These are phyloP conservation scores for Caenorhabditis becei DNA, from an alignment of 2,888 invertebrate species.

Conservation along the genomic window DNA sequence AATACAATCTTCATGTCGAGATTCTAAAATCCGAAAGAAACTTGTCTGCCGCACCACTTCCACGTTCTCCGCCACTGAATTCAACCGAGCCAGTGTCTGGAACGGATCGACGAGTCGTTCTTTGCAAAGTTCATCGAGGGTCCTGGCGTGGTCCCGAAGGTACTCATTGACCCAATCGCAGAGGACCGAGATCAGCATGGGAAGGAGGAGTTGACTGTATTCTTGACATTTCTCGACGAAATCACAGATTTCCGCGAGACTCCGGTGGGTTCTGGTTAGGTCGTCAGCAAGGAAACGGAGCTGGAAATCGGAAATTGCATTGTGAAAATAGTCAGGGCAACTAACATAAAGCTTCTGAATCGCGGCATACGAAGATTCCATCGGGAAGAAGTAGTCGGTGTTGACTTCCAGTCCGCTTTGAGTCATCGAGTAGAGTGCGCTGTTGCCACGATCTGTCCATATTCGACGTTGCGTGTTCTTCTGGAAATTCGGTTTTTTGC, in stretches of 20 bases:
- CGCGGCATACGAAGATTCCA: conserved; percentile 31
- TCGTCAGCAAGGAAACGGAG: conserved; percentile 44
- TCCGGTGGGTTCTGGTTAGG: conserved; percentile 34
- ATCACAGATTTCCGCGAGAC: conserved; percentile 39
- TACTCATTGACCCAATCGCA: conserved; percentile 50
- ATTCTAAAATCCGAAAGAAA: too few relatives aligned
- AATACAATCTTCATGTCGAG: too few relatives aligned
- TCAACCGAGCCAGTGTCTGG: conserved; percentile 31
- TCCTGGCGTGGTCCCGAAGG: conserved; percentile 47
- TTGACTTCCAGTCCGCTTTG: conserved; percentile 44
- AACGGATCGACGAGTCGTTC: conserved; percentile 50
- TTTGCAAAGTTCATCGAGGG: conserved; percentile 38
- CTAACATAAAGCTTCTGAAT: conserved; percentile 55
- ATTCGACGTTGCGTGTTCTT: conserved; percentile 42
- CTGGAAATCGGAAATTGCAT: too few relatives aligned
- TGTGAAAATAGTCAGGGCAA: background rate
- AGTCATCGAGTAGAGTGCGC: conserved; percentile 40
- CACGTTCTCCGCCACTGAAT: conserved; percentile 32
- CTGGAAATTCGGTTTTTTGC: conserved; percentile 28
- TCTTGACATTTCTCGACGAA: conserved; percentile 53
- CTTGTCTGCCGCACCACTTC: conserved; percentile 54
- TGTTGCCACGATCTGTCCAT: conserved; percentile 40
- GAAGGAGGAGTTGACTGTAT: conserved; percentile 40
- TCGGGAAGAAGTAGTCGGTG: conserved; percentile 45
- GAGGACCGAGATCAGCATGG: conserved; percentile 37